phyloP scores from a whole-genome alignment of 2,888 invertebrate genomes.

The Acholoe squamosa region DNA sequence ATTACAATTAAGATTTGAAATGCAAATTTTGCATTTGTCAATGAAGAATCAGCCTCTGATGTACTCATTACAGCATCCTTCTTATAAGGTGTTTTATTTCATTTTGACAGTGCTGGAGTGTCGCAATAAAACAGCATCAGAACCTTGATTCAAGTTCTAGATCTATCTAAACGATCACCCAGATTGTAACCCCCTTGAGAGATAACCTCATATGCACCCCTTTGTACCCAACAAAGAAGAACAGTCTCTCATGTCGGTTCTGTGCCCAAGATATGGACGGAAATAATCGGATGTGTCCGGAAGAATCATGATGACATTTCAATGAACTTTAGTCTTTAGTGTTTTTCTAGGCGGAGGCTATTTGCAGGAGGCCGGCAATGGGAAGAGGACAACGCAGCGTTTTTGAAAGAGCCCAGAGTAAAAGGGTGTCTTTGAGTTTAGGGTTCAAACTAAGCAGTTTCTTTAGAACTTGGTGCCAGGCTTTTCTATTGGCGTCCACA shows the following conservation, averaged over 20 bases:
- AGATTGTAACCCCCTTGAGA: no score
- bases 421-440: neutral
- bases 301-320: slow-evolving; percentile 21
- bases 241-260: neutral
- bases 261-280: neutral
- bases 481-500: neutral
- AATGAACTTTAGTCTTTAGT: slow-evolving; percentile 40
- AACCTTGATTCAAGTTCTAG: no score
- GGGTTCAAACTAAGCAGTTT: neutral
- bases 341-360: neutral
- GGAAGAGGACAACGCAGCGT: neutral
- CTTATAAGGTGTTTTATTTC: no score
- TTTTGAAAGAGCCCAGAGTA: neutral
- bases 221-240: neutral
- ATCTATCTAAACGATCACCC: no score
- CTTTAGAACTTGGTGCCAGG: neutral
- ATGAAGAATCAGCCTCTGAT: no score
- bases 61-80: no score
- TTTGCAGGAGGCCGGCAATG: neutral
- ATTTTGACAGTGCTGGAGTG: no score
- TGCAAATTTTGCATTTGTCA: no score
- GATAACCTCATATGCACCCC: no score
- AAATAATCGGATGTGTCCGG: neutral
- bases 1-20: no score
- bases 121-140: no score